Evolutionary conservation across 53 echinoderm and acorn worm species (phyloP).

Genomic region (Zoroaster sp.): DNA sequence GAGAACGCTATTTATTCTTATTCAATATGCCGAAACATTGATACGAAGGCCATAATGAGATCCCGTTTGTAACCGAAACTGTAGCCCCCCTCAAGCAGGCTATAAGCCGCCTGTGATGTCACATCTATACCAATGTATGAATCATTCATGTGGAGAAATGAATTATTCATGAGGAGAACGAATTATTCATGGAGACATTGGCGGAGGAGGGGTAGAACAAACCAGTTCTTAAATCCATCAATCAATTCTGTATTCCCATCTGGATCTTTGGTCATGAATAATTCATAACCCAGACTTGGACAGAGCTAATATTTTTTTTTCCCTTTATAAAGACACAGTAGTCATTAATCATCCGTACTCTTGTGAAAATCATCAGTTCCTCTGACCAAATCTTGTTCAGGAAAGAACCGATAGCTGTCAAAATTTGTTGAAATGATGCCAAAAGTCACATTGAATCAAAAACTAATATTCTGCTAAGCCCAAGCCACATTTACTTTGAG

Average conservation of each 20-base stretch:
- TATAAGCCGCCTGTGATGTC: no score
- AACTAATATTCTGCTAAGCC: neutral
- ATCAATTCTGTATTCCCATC: neutral
- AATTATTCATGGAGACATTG: no score
- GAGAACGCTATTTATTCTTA: no score
- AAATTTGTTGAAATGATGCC: neutral
- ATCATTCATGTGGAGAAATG: no score
- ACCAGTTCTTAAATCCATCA: neutral
- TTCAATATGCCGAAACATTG: no score
- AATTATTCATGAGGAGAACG: neutral
- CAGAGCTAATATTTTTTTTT: neutral
- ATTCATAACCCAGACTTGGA: neutral
- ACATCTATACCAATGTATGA: no score
- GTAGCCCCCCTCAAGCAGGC: no score
- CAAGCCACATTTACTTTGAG: constrained; percentile 20
- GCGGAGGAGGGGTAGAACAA: neutral
- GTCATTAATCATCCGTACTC: neutral
- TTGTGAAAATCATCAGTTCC: neutral
- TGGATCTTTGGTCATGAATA: neutral
- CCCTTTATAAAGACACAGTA: neutral
- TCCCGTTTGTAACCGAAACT: no score
- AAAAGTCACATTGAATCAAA: neutral
- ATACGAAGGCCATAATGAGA: no score
- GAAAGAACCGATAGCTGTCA: neutral
- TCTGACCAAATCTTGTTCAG: neutral